A percentile compares a stretch with the other conserved stretches of the same genome.
phyloP scores from a whole-genome alignment of 2,888 invertebrate species.

The Patella caerulea region DNA sequence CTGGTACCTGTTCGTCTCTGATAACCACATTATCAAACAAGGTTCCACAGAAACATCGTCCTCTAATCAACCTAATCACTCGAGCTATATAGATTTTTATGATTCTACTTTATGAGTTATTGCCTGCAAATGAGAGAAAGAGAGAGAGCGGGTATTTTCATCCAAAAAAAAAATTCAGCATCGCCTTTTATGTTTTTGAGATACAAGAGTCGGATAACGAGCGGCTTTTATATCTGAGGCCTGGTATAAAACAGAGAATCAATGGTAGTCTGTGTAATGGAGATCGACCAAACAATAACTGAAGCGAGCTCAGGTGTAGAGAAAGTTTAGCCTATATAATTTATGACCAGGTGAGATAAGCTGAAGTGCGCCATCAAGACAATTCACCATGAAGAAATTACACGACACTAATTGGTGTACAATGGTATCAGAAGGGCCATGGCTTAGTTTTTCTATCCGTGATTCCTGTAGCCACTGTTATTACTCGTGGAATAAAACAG shows the following conservation, averaged over 20 bases:
- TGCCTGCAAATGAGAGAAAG: no score
- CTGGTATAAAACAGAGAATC: background rate
- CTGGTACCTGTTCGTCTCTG: no score
- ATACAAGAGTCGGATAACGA: background rate
- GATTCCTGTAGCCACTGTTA: no score
- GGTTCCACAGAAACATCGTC: no score
- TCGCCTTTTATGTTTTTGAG: background rate
- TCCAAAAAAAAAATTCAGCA: background rate
- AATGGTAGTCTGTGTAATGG: background rate
- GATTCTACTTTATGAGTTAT: constrained; percentile 1
- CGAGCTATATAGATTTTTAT: background rate
- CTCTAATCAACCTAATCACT: background rate
- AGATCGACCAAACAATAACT: background rate
- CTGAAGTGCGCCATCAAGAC: background rate
- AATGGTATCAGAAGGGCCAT: background rate
- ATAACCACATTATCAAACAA: no score
- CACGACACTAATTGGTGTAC: constrained; percentile 2
- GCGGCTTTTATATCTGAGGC: background rate
- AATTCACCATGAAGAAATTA: background rate
- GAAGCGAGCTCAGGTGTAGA: constrained; percentile 2
- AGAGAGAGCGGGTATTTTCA: no score
- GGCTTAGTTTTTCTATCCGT: no score
- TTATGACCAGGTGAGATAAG: background rate
- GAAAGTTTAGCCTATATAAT: background rate
- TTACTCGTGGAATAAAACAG: no score